Percentiles rank a stretch among this genome's conserved stretches.
These are phyloP conservation scores for Paratrypauchen microcephalus DNA, from an alignment of 2,797 vertebrate species.

Conservation along the genomic window DNA sequence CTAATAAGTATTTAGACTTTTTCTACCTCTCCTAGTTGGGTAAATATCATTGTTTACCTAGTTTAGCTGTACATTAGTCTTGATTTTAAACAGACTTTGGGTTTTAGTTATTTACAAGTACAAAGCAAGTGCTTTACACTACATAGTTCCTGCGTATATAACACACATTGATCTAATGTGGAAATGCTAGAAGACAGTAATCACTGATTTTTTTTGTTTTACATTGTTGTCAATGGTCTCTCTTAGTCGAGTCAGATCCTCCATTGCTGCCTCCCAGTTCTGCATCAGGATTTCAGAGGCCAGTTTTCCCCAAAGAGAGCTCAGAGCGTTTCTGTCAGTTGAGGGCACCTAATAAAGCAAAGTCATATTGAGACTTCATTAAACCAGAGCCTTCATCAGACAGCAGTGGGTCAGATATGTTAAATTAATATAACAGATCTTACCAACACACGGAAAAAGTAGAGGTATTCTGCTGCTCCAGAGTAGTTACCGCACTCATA, in stretches of 20 bases:
- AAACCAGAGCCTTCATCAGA: background rate
- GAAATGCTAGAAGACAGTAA: slow-evolving; percentile 75
- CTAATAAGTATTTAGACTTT: too few relatives aligned
- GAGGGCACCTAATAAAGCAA: slow-evolving; percentile 85
- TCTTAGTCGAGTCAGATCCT: slow-evolving; percentile 95
- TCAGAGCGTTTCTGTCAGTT: slow-evolving; percentile 94
- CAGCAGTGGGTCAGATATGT: background rate
- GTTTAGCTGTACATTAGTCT: background rate
- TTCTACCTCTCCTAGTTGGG: too few relatives aligned
- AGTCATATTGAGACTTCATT: background rate
- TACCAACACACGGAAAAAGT: slow-evolving; percentile 97
- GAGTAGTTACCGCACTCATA: slow-evolving; percentile 99
- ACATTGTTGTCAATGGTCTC: slow-evolving; percentile 99
- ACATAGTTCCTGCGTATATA: background rate
- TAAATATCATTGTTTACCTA: too few relatives aligned
- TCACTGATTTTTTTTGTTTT: slow-evolving; percentile 80
- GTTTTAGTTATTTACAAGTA: too few relatives aligned
- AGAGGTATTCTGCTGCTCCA: slow-evolving; percentile 95
- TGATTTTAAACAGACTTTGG: background rate
- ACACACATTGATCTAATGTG: slow-evolving; percentile 60
- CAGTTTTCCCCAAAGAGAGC: slow-evolving; percentile 96
- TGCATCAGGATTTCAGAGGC: slow-evolving; percentile 99
- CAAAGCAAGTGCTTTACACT: too few relatives aligned
- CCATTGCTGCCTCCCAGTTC: slow-evolving; percentile 99
- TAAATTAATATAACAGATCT: slow-evolving; percentile 58